Percentiles rank a stretch among this genome's conserved stretches.
These are phyloP conservation scores for Archips crataeganus DNA, from an alignment of 2,888 invertebrate species.

Conservation along the genomic window DNA sequence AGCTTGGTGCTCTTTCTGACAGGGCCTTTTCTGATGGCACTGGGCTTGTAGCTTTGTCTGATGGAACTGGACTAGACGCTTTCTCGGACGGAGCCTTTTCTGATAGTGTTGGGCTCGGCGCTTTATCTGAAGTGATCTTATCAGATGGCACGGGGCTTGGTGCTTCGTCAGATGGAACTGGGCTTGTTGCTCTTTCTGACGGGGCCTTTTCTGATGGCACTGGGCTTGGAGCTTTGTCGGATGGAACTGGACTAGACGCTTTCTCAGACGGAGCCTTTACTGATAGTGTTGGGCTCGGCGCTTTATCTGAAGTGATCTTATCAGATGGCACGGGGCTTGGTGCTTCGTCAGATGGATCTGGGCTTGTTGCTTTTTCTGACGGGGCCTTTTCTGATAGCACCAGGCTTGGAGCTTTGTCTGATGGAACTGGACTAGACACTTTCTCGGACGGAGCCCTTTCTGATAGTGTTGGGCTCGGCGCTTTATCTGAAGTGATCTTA, in stretches of 20 bases:
- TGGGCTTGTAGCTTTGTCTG: background rate
- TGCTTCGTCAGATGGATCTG: slow-evolving; percentile 11
- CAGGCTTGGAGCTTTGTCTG: slow-evolving; percentile 33
- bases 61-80: background rate
- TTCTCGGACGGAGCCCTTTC: slow-evolving; percentile 29
- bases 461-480: background rate
- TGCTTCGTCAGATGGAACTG: slow-evolving; percentile 26
- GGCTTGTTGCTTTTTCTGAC: slow-evolving; percentile 33
- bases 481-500: background rate
- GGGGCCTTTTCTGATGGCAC: slow-evolving; percentile 28
- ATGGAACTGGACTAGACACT: slow-evolving; percentile 22
- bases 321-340: slow-evolving; percentile 11
- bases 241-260: background rate
- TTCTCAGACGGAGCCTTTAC: slow-evolving; percentile 29
- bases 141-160: slow-evolving; percentile 33
- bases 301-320: slow-evolving; percentile 36
- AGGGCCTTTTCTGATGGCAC: background rate
- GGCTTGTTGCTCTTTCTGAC: slow-evolving; percentile 31
- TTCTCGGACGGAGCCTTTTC: background rate
- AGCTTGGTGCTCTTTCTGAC: background rate
- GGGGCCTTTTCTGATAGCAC: background rate
- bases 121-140: slow-evolving; percentile 26
- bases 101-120: background rate
- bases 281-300: slow-evolving; percentile 30
- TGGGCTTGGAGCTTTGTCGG: slow-evolving; percentile 1